Evolutionary conservation across 1,140 invertebrate species (phyloP).

Genomic region (Chlorops oryzae): DNA sequence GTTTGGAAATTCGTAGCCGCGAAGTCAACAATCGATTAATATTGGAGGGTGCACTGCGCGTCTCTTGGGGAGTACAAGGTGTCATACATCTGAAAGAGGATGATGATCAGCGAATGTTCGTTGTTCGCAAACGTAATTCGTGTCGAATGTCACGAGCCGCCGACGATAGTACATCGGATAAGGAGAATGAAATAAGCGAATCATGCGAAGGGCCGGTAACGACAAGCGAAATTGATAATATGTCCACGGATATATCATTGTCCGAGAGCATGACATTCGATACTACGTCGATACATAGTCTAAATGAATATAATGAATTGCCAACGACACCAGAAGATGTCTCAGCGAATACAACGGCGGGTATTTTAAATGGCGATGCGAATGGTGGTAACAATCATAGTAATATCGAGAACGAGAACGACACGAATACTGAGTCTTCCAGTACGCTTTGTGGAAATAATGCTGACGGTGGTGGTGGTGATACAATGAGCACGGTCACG

Average conservation of each 20-base stretch:
- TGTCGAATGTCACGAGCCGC: constrained; percentile 49
- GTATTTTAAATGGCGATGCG: constrained; percentile 44
- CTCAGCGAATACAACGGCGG: constrained; percentile 55
- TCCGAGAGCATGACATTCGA: constrained; percentile 47
- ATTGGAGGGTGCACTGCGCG: constrained; percentile 70
- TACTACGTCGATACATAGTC: constrained; percentile 39
- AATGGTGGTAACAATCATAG: constrained; percentile 14
- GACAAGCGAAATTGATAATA: constrained; percentile 33
- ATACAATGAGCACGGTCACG: constrained; percentile 34
- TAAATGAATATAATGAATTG: constrained; percentile 38
- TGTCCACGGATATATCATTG: constrained; percentile 43
- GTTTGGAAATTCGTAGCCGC: constrained; percentile 65
- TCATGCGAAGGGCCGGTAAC: constrained; percentile 33
- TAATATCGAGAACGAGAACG: constrained; percentile 27
- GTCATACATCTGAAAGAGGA: constrained; percentile 82
- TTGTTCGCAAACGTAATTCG: constrained; percentile 65
- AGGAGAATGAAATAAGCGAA: constrained; percentile 41
- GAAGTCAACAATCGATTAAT: constrained; percentile 74
- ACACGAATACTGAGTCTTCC: constrained; percentile 33
- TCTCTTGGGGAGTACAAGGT: constrained; percentile 79
- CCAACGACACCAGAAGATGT: constrained; percentile 44
- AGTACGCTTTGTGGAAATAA: constrained; percentile 24
- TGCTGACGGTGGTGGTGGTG: background rate
- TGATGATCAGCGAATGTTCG: constrained; percentile 72
- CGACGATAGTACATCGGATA: constrained; percentile 36